phyloP scores from a whole-genome alignment of 2,113 vertebrate genomes.

The Lutjanus erythropterus region DNA sequence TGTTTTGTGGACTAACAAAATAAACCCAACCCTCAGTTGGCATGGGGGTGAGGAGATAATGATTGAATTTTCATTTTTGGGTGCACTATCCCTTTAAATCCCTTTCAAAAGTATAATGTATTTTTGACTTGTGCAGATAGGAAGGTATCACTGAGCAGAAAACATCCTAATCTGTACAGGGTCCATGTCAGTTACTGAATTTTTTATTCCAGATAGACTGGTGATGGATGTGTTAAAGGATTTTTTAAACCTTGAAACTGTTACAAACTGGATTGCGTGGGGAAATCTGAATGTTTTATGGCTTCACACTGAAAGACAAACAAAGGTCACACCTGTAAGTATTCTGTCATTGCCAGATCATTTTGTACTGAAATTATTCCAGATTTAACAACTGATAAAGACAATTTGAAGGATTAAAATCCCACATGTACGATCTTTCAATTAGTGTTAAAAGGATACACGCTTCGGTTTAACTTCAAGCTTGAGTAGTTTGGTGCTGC shows the following conservation, averaged over 20 bases:
- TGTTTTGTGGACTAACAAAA: too few relatives aligned
- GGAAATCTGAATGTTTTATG: not conserved
- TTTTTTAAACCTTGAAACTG: not conserved
- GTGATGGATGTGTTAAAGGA: not conserved
- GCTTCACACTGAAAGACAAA: not conserved
- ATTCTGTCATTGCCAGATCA: not conserved
- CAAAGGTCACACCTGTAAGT: not conserved
- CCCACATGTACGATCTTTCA: not conserved
- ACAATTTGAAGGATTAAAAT: not conserved
- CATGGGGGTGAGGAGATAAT: too few relatives aligned
- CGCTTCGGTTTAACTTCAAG: not conserved
- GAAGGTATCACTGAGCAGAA: too few relatives aligned
- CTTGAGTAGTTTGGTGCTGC: not conserved
- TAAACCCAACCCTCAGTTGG: too few relatives aligned
- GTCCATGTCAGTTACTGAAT: not conserved
- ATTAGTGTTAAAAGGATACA: not conserved
- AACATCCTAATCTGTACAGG: too few relatives aligned
- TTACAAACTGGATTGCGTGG: not conserved
- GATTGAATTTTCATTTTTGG: too few relatives aligned
- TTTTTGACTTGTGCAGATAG: too few relatives aligned
- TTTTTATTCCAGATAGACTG: not conserved
- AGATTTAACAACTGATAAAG: not conserved
- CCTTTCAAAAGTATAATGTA: too few relatives aligned
- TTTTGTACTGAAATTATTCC: not conserved
- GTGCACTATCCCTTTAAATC: too few relatives aligned